phyloP scores from a whole-genome alignment of 1,140 invertebrate genomes.

The Neodiprion virginianus region DNA sequence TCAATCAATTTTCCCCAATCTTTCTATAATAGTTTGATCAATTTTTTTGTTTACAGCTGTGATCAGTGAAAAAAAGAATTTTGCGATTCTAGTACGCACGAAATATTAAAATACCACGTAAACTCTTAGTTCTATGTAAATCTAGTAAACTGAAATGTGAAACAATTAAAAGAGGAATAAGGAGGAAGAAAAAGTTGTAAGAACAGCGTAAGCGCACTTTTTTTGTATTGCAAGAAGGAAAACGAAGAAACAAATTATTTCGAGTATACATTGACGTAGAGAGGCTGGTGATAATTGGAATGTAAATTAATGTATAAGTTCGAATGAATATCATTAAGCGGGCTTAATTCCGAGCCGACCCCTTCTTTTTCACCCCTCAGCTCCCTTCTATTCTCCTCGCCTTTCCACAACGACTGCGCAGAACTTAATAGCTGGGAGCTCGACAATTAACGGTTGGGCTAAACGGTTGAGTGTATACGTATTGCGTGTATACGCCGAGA shows the following conservation, averaged over 20 bases:
- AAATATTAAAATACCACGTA: too few species aligned
- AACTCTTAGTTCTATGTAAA: too few species aligned
- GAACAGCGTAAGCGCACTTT: neutral
- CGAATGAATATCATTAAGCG: slow-evolving; percentile 15
- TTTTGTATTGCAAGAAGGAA: slow-evolving; percentile 6
- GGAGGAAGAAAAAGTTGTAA: neutral
- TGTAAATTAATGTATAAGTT: slow-evolving; percentile 11
- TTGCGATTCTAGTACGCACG: too few species aligned
- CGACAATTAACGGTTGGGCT: slow-evolving; percentile 15
- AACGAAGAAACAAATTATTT: neutral
- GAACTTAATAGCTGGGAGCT: neutral
- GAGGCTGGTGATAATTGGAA: neutral
- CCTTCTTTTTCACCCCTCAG: too few species aligned
- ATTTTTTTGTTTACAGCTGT: too few species aligned
- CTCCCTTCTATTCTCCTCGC: too few species aligned
- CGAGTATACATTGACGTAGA: slow-evolving; percentile 24
- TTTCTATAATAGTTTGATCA: too few species aligned
- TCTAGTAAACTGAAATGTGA: neutral
- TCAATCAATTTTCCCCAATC: too few species aligned
- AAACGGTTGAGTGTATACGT: neutral
- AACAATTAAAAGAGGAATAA: slow-evolving; percentile 9
- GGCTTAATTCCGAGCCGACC: neutral
- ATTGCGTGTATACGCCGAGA: too few species aligned
- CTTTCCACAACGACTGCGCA: neutral
- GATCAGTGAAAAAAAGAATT: too few species aligned